phyloP scores from a whole-genome alignment of 2,888 invertebrate genomes.

The Odontocolon sp. region DNA sequence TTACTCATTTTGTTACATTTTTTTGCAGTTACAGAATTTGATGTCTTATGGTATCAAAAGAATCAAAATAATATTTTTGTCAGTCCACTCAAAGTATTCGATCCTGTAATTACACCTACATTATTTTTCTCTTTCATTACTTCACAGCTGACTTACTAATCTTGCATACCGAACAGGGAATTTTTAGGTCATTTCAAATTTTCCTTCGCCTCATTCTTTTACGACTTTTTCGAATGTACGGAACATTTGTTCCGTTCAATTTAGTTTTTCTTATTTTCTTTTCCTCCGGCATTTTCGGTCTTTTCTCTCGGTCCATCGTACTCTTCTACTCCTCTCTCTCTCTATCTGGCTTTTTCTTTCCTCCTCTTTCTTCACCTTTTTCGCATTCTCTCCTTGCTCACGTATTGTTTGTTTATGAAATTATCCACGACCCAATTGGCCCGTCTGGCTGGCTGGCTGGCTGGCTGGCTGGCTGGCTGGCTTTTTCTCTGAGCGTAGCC shows the following conservation, averaged over 20 bases:
- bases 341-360: not conserved
- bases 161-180: not conserved
- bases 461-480: constrained; percentile 58
- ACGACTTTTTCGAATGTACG: not conserved
- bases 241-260: not conserved
- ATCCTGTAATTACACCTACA: too few species aligned
- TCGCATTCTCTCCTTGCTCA: constrained; percentile 56
- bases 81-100: too few species aligned
- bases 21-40: not conserved
- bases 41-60: too few species aligned
- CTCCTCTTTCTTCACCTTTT: constrained; percentile 36
- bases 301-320: not conserved
- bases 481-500: constrained; percentile 16
- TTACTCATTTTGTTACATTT: not conserved
- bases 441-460: constrained; percentile 60
- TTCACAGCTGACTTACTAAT: too few species aligned
- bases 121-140: too few species aligned
- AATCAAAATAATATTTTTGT: too few species aligned
- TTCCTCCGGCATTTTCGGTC: constrained; percentile 2
- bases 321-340: too few species aligned
- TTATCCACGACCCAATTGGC: constrained; percentile 74
- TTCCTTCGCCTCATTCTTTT: constrained; percentile 10
- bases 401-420: constrained; percentile 74
- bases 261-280: not conserved
- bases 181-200: not conserved